Base-by-base conservation (phyloP, 2,113 vertebrate species). In the Anarrhichthys ocellatus region DNA sequence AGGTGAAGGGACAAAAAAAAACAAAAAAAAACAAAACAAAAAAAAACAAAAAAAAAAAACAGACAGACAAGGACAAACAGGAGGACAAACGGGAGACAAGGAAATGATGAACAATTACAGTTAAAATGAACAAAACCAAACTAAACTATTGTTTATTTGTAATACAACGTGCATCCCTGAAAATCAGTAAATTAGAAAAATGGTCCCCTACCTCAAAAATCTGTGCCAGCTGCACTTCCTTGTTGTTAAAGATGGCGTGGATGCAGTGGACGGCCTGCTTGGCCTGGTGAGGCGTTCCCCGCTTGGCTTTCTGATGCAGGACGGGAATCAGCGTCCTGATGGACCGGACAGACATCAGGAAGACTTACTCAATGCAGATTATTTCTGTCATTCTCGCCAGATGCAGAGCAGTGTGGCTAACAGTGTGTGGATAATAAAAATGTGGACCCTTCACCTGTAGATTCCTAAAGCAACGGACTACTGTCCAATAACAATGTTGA, bases 221-320 rank as follows among this genome's bases (percentile, higher is more conserved):
- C 94, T 99, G 98, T 71, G 98, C 98, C 92, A 99, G 96, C 2
- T 99, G 98, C 83, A 99, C 98, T 94, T 99, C 98, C 91, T 99
- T 99, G 93, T 99, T 99, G 89, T 98, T 97, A 92, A 99, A 99
- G 92, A 99, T 99, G 82, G 98, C 96, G 76, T 99, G 98, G 94
- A 99, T 99, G 91, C 98, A 99, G 91, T 99, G 97, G 78, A 99
- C 97, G 6, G 98, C 98, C 93, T 99, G 98, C 87, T 99, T 99
- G 91, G 98, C 98, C 94, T 99, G 98, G 91, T 99, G 98, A 82
- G 98, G 98, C 32, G 98, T 99, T 74, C 98, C 98, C 85, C 98
- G 96, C 90, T 99, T 99, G 73, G 98, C 98, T 93, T 99, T 99
- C 91, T 99, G 98, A 94, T 99, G 98, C 93, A 99, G 95, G 92